Conservation (phyloP, 2,113 vertebrate species). For the Sisor rabdophorus region DNA sequence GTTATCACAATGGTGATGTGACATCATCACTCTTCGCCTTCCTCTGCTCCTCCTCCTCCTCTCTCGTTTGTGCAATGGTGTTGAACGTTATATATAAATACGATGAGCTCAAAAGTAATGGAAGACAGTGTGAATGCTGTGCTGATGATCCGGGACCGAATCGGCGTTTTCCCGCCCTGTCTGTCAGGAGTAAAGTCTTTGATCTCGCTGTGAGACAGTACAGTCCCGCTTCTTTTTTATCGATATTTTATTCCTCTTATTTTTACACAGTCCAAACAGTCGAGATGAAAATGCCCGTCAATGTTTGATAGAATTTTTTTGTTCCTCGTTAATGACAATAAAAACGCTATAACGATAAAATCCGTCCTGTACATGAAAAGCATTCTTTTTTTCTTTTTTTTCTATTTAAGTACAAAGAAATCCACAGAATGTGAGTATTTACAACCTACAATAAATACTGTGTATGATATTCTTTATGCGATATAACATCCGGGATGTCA, state of each 20-base stretch:
- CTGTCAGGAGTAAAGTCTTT: slow-evolving; percentile 8
- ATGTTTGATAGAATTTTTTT: slow-evolving; percentile 1
- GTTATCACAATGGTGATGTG: neutral
- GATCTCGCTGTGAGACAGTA: neutral
- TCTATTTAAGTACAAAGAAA: slow-evolving; percentile 74
- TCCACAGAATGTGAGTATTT: slow-evolving; percentile 78
- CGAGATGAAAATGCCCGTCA: slow-evolving; percentile 17
- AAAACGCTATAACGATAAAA: slow-evolving; percentile 71
- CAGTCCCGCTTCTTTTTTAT: neutral
- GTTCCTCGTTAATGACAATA: slow-evolving; percentile 59
- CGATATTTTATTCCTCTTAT: neutral
- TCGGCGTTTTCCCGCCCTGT: neutral
- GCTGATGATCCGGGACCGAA: slow-evolving; percentile 16
- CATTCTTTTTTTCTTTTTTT: slow-evolving; percentile 55
- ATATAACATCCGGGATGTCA: slow-evolving; percentile 56
- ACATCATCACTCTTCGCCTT: neutral
- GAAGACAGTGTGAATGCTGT: slow-evolving; percentile 34
- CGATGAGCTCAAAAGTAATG: slow-evolving; percentile 1
- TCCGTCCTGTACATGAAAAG: slow-evolving; percentile 75
- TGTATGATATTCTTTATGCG: slow-evolving; percentile 70
- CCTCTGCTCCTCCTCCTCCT: neutral
- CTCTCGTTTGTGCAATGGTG: slow-evolving; percentile 30
- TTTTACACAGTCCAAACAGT: neutral
- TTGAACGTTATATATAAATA: slow-evolving; percentile 5
- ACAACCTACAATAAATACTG: slow-evolving; percentile 93